A percentile compares a stretch with the other conserved stretches of the same genome.
Conservation (phyloP, 2,888 invertebrate species). For the Strigamia maritima region DNA sequence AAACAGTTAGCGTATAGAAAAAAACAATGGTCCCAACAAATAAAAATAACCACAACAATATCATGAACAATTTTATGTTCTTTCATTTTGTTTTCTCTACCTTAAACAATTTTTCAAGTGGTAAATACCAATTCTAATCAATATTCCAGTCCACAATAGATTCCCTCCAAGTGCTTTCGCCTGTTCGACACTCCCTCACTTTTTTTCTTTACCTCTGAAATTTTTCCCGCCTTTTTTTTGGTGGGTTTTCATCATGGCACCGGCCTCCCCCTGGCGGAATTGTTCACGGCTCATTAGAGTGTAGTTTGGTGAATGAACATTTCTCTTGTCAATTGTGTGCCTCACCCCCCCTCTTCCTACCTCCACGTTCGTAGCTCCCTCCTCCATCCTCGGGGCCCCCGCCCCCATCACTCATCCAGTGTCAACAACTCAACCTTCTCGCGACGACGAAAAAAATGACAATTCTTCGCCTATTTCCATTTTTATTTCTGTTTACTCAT, state of each 20-base stretch:
- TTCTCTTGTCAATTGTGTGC: conserved; percentile 4
- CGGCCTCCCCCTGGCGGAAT: not conserved
- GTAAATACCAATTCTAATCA: conserved; percentile 4
- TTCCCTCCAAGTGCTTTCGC: conserved; percentile 4
- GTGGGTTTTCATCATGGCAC: not conserved
- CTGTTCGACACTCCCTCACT: not conserved
- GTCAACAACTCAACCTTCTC: not conserved
- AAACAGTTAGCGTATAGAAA: too few species aligned
- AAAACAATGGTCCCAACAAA: too few species aligned
- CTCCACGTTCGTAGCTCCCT: not conserved
- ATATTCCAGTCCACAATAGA: conserved; percentile 4
- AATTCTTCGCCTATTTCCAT: not conserved
- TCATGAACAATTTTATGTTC: not conserved
- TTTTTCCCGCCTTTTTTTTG: not conserved
- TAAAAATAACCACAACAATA: not conserved
- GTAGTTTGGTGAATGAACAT: conserved; percentile 4
- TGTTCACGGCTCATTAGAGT: conserved; percentile 4
- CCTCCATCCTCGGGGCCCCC: not conserved
- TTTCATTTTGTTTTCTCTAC: not conserved
- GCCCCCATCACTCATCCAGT: not conserved
- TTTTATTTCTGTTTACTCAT: not conserved
- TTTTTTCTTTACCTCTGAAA: not conserved
- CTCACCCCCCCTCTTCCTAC: not conserved
- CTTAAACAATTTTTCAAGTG: not conserved
- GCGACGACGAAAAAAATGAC: not conserved